Evolutionary conservation across 2,113 vertebrate genomes (phyloP).

Genomic region (Alligator mississippiensis): DNA sequence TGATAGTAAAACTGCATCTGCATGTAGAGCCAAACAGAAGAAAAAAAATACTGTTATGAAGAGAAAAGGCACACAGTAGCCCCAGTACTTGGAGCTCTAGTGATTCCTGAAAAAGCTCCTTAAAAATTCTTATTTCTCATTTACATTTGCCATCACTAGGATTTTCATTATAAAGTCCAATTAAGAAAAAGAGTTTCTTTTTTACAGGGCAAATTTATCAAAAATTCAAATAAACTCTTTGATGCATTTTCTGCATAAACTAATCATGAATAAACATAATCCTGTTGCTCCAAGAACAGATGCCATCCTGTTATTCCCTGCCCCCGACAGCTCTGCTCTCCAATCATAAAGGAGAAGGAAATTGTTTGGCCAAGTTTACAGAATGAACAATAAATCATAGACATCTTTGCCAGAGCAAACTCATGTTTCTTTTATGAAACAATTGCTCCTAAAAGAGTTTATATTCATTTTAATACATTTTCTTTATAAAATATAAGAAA

Average conservation of each 20-base stretch:
- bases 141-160: slow-evolving; percentile 57
- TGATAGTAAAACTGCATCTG: not conserved
- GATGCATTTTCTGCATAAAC: slow-evolving; percentile 70
- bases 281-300: slow-evolving; percentile 68
- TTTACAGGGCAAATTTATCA: slow-evolving; percentile 72
- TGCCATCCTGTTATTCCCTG: slow-evolving; percentile 64
- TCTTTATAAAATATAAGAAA: slow-evolving; percentile 63
- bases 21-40: not conserved
- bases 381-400: slow-evolving; percentile 75
- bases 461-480: slow-evolving; percentile 68
- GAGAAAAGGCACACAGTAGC: not conserved
- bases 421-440: slow-evolving; percentile 79
- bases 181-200: slow-evolving; percentile 70
- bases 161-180: slow-evolving; percentile 64
- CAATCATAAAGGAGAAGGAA: slow-evolving; percentile 66
- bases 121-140: slow-evolving; percentile 63
- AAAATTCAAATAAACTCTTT: slow-evolving; percentile 75
- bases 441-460: slow-evolving; percentile 73
- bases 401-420: slow-evolving; percentile 71
- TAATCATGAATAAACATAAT: slow-evolving; percentile 76
- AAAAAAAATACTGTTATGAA: slow-evolving; percentile 42
- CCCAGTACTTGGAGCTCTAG: not conserved
- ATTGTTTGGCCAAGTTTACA: slow-evolving; percentile 73
- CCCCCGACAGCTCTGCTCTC: slow-evolving; percentile 43
- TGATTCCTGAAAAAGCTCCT: slow-evolving; percentile 1